These are phyloP conservation scores for Ageneiosus marmoratus DNA, from an alignment of 2,113 vertebrate species.

Conservation along the genomic window DNA sequence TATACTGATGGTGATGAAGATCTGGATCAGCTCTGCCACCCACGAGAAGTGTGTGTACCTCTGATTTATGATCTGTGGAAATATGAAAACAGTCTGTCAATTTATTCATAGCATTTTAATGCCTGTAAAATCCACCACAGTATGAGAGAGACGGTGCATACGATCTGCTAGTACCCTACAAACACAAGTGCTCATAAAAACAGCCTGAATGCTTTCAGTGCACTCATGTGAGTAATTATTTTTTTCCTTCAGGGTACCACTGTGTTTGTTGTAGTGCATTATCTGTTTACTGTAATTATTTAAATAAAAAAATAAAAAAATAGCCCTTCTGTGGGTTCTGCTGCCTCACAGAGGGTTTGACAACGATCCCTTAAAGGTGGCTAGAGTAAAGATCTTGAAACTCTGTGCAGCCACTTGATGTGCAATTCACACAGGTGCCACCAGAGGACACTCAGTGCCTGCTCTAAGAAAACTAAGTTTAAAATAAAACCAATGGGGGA, in stretches of 20 bases:
- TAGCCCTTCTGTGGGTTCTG: not conserved
- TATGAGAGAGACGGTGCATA: not conserved
- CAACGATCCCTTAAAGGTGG: constrained; percentile 2
- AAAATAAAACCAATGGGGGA: not conserved
- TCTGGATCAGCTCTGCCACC: constrained; percentile 72
- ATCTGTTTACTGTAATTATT: constrained; percentile 34
- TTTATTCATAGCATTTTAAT: constrained; percentile 24
- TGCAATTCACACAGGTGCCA: constrained; percentile 48
- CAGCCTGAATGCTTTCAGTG: constrained; percentile 11
- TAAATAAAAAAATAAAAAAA: constrained; percentile 11
- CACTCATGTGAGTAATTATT: constrained; percentile 8
- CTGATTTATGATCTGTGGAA: constrained; percentile 68
- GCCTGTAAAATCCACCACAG: constrained; percentile 8
- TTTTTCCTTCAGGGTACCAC: not conserved
- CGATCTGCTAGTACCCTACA: not conserved
- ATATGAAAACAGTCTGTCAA: constrained; percentile 14
- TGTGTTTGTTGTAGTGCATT: not conserved
- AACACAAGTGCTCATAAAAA: constrained; percentile 34
- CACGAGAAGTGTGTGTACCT: constrained; percentile 64
- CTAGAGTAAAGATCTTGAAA: constrained; percentile 7
- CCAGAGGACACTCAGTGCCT: constrained; percentile 54
- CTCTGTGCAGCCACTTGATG: not conserved
- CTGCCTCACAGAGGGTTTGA: not conserved
- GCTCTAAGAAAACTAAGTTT: constrained; percentile 9
- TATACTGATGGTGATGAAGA: constrained; percentile 72